Base-by-base conservation (phyloP, 2,113 vertebrate genomes). In the Dasyornis broadbenti region DNA sequence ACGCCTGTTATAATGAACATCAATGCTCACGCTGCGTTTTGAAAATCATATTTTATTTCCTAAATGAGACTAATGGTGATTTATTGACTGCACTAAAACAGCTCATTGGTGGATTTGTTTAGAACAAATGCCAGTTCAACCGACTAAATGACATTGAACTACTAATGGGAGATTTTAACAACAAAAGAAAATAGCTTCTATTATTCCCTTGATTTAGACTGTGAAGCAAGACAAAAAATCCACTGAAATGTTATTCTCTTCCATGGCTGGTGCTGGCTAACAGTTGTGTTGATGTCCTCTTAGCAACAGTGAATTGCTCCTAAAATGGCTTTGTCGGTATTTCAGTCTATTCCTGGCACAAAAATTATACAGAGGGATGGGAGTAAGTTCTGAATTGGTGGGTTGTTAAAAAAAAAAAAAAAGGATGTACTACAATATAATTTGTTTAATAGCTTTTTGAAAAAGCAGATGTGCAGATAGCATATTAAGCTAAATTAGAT, bases 401-500 rank as follows among this genome's bases (percentile, higher is more conserved):
- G 11, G 15, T 59, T 76, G 22, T 64, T 90, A 30, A 0, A 63
- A 81, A 89, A 70, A 26, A n/a, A 9, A n/a, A 28, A 35, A 42
- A 53, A 23, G 3, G 8, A 70, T 63, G 20, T 24, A 63, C 53
- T 39, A 86, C 40, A 90, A 68, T 75, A 45, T 61, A 66, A 91
- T 81, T 90, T 90, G 16, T 81, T 61, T 90, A 75, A 86, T 49
- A 86, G 44, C 56, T 86, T 31, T 88, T 90, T 90, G 68, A 60
- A 93, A 92, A 95, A 88, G 79, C 92, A 94, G 92, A 90, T 95
- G 88, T 40, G 52, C 39, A 73, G 92, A 81, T 37, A 77, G 47
- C 8, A 21, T 63, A 93, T 86, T 90, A 71, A 90, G n/a, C 39
- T 95, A 90, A 94, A 89, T 52, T 82, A 86, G 64, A n/a, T 71